Base-by-base conservation (phyloP, 1,140 invertebrate genomes). In the Bemisia tabaci region DNA sequence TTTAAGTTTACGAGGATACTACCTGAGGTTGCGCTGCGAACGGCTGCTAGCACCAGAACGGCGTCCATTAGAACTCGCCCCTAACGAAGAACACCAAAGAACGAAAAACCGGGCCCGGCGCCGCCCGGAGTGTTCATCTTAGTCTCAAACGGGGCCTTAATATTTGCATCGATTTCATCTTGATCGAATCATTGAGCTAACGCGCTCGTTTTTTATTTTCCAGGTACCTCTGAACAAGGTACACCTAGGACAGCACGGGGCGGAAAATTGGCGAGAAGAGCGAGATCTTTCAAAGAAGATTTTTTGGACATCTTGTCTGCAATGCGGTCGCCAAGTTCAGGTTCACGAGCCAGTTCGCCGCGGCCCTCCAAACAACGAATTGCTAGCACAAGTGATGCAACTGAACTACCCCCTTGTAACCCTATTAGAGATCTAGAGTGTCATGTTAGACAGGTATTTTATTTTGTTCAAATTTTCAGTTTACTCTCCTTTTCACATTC, bases 231-330 rank as follows among this genome's bases (percentile, higher is more conserved):
- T 48, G 33, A 48, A 17, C 33, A 48, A 48, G 33, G 33, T 48
- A 48, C 33, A 17, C 33, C 33, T 5, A 48, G 17, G 17, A 17
- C 33, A 48, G 33, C 17, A 5, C 33, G 87, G 71, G 86, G 86
- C 70, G 88, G 87, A 66, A 91, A 90, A 76, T 81, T 93, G 76
- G 90, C 90, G 58, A 81, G 89, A 67, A 82, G 91, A 65, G 91
- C 91, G 60, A 84, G 90, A 69, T 92, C 90, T 69, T 94, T 94
- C 78, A 94, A 94, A 77, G 90, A 94, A 82, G 91, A 93, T 79
- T 86, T 94, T 73, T 82, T 93, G 73, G 91, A 91, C 75, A 91
- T 90, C 78, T 84, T 94, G 73, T 90, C 87, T 65, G 87, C 91
- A 77, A 92, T 93, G 85, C 84, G 90, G 68, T 88, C 86, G 64